Percentiles rank a stretch among this genome's conserved stretches.
phyloP scores from a whole-genome alignment of 2,888 invertebrate genomes.

The Cantharis rufa region DNA sequence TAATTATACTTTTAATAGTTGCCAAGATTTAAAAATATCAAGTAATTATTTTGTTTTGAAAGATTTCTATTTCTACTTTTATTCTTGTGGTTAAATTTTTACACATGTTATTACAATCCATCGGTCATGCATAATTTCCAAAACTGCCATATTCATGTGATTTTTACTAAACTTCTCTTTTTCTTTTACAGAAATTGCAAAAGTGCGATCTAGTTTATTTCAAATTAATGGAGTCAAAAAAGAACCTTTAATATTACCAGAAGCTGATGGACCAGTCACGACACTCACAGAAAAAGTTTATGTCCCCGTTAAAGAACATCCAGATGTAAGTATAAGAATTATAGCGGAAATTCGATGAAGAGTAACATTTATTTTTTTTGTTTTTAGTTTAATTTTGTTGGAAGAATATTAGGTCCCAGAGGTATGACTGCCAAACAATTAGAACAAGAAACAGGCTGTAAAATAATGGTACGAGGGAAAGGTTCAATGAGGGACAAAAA shows the following conservation, averaged over 20 bases:
- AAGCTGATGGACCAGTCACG: conserved; percentile 86
- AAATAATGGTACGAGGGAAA: conserved; percentile 99
- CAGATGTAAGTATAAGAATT: conserved; percentile 84
- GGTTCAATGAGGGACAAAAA: conserved; percentile 99
- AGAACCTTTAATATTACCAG: conserved; percentile 89
- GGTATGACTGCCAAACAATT: conserved; percentile 99
- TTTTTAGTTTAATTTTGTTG: conserved; percentile 99
- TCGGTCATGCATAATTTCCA: background rate
- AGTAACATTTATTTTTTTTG: conserved; percentile 21
- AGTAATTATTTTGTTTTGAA: background rate
- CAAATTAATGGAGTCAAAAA: conserved; percentile 98
- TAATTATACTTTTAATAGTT: background rate
- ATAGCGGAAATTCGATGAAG: background rate
- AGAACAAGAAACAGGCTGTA: conserved; percentile 99
- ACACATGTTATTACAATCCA: background rate
- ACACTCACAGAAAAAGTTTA: conserved; percentile 99
- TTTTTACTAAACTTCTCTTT: conserved; percentile 12
- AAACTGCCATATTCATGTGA: background rate
- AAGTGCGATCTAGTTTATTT: conserved; percentile 96
- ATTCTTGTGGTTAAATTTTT: background rate
- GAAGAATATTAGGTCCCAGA: conserved; percentile 97
- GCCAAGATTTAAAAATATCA: background rate
- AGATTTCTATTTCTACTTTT: background rate
- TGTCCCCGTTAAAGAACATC: conserved; percentile 99
- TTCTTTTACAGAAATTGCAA: conserved; percentile 90